Evolutionary conservation across 2,888 invertebrate genomes (phyloP).

Genomic region (Adela reaumurella): DNA sequence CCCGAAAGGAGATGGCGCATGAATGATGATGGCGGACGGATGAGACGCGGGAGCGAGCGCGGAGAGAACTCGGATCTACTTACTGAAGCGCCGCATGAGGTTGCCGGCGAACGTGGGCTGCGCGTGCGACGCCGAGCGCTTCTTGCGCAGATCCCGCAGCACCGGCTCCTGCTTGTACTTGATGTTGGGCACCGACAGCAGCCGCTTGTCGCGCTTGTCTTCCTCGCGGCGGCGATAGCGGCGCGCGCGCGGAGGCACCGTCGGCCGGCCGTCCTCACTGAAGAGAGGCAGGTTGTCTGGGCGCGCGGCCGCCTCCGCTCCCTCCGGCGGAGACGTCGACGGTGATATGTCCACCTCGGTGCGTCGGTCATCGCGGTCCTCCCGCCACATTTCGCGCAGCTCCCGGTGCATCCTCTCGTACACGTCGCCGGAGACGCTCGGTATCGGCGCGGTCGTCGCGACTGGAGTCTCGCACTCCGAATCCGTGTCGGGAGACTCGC

Average conservation of each 20-base stretch:
- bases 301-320: conserved; percentile 27
- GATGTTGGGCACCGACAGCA: conserved; percentile 75
- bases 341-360: conserved; percentile 16
- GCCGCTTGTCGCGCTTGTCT: conserved; percentile 61
- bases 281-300: conserved; percentile 64
- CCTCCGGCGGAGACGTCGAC: conserved; percentile 20
- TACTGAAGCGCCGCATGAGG: conserved; percentile 84
- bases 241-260: conserved; percentile 45
- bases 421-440: conserved; percentile 35
- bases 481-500: conserved; percentile 12
- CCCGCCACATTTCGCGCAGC: conserved; percentile 33
- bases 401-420: conserved; percentile 42
- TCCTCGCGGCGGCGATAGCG: conserved; percentile 16
- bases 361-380: conserved; percentile 20
- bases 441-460: conserved; percentile 22
- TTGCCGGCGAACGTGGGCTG: conserved; percentile 64
- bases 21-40: too few relatives aligned
- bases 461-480: conserved; percentile 15
- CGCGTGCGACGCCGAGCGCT: conserved; percentile 39
- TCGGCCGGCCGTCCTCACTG: conserved; percentile 39
- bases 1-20: too few relatives aligned
- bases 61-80: conserved; percentile 51
- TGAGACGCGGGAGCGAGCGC: conserved; percentile 8
- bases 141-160: conserved; percentile 54
- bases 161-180: conserved; percentile 44